Base-by-base conservation (phyloP, 2,797 vertebrate species). In the Halcyon chelicuti region DNA sequence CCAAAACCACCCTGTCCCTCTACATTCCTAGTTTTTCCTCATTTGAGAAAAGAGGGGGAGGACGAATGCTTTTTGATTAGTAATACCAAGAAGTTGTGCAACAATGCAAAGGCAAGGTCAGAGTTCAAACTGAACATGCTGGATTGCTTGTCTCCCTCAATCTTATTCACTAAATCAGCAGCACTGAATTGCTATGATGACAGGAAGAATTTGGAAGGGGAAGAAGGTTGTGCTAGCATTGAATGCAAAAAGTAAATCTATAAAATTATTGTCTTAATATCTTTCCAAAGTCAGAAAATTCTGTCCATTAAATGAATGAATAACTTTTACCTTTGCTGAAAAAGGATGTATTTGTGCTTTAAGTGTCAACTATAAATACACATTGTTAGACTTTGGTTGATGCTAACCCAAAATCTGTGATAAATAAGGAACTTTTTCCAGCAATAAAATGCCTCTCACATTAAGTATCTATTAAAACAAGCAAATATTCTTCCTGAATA, bases 111-210 rank as follows among this genome's bases (percentile, higher is more conserved):
- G 52, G 71, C 39, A 93, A 89, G 84, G 86, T 90, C 94, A 91
- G 78, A 94, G 96, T 90, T 96, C 78, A 96, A 85, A 95, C 86
- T 90, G 18, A 29, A 91, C 82, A 91, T 12, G 31, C 73, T 96
- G 94, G 87, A 94, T 96, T 96, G 85, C 95, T 97, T 97, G 95
- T 97, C 97, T 96, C 60, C 67, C 90, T 96, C 95, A 96, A 94
- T 97, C 82, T 68, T 65, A 49, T 80, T 96, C 96, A 95, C 77
- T 95, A 94, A 97, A 97, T 95, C 95, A 97, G 79, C 82, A 81
- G 76, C 68, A 54, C 72, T 76, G 77, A 93, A 94, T 84, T 94
- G 67, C 86, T 79, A 77, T 77, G 95, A 96, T 94, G 96, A 96
- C 96, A 95, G 86, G 44, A 96, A 95, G 83, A 96, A 95, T 92